Percentiles rank a stretch among this genome's conserved stretches.
Conservation (phyloP, 1,140 invertebrate species). For the Melipona quadrifasciata region DNA sequence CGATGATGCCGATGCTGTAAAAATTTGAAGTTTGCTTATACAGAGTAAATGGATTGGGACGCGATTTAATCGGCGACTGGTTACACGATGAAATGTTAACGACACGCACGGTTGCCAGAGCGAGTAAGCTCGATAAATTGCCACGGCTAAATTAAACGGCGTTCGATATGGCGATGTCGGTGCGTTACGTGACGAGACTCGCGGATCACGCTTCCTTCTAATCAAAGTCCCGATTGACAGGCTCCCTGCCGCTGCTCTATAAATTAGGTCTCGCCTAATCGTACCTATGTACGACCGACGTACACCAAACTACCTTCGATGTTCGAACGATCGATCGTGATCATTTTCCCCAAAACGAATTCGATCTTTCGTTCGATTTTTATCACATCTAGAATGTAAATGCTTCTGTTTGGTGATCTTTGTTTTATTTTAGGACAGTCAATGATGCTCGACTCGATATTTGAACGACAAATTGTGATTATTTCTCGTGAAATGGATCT, state of each 20-base stretch:
- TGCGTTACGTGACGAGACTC: conserved; percentile 32
- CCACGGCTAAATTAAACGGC: conserved; percentile 33
- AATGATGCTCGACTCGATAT: neutral
- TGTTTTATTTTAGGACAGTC: neutral
- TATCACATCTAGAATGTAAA: neutral
- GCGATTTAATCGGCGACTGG: conserved; percentile 12
- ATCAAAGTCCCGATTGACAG: conserved; percentile 15
- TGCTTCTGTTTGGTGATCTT: neutral
- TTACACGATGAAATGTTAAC: conserved; percentile 38
- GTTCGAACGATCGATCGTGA: neutral
- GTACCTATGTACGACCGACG: conserved; percentile 2
- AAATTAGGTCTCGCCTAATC: conserved; percentile 14
- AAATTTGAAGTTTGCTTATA: neutral
- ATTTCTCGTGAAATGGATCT: neutral
- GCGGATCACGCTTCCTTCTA: conserved; percentile 37
- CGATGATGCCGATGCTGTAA: neutral
- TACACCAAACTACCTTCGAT: neutral
- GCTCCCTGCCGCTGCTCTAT: conserved; percentile 14
- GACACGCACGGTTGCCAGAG: conserved; percentile 8
- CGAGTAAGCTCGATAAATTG: conserved; percentile 23
- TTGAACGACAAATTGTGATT: neutral
- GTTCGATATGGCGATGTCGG: conserved; percentile 38
- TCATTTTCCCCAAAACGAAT: neutral
- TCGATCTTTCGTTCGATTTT: neutral
- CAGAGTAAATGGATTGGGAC: neutral